These are phyloP conservation scores for Athene noctua DNA, from an alignment of 2,113 vertebrate species.

Conservation along the genomic window DNA sequence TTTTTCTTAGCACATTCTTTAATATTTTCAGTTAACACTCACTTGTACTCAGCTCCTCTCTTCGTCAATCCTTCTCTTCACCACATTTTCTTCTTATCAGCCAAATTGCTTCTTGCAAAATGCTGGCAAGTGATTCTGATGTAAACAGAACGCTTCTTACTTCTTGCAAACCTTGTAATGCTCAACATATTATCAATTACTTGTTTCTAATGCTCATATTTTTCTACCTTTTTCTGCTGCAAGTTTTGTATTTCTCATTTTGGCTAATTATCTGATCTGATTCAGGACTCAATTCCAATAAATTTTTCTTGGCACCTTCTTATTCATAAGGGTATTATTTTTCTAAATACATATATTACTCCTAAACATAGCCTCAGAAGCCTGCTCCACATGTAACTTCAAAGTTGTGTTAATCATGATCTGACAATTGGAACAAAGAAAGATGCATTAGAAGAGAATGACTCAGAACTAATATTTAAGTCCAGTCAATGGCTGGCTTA, in stretches of 20 bases:
- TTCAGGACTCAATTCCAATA: not conserved
- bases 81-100: not conserved
- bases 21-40: not conserved
- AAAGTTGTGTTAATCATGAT: not conserved
- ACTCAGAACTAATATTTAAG: not conserved
- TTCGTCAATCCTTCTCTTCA: not conserved
- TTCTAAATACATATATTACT: not conserved
- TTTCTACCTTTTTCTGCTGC: not conserved
- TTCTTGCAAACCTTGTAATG: not conserved
- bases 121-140: not conserved
- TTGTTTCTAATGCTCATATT: not conserved
- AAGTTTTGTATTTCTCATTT: not conserved
- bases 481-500: not conserved
- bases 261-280: not conserved
- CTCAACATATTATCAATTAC: not conserved
- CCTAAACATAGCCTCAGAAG: not conserved
- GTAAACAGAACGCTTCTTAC: not conserved
- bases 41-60: not conserved
- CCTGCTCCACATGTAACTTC: not conserved
- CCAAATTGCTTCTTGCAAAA: not conserved
- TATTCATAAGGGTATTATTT: not conserved
- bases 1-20: not conserved
- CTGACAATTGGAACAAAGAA: not conserved
- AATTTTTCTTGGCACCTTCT: not conserved
- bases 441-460: not conserved